phyloP scores from a whole-genome alignment of 2,888 invertebrate genomes.

The Agrotis ipsilon region DNA sequence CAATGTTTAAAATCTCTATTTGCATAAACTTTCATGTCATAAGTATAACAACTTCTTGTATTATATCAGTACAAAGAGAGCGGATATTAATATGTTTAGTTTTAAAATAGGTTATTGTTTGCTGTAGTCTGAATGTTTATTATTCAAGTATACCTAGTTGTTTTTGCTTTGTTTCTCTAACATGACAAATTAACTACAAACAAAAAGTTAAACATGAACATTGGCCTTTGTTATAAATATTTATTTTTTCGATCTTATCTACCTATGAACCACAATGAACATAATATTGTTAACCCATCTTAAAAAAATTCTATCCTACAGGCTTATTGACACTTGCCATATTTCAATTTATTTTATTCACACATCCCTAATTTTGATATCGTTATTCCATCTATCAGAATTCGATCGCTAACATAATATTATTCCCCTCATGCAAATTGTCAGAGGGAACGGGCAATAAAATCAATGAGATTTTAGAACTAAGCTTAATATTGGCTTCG shows the following conservation, averaged over 20 bases:
- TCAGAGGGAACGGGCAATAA: constrained; percentile 53
- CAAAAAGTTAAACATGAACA: no score
- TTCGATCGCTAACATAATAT: constrained; percentile 52
- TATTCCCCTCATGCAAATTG: constrained; percentile 60
- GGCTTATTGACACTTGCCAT: constrained; percentile 19
- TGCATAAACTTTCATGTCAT: no score
- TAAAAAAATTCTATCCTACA: not conserved
- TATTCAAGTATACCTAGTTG: no score
- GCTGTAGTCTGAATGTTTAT: not conserved
- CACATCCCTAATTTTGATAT: constrained; percentile 38
- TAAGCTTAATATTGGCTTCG: constrained; percentile 56
- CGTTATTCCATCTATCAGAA: constrained; percentile 50
- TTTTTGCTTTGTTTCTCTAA: no score
- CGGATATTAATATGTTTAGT: not conserved
- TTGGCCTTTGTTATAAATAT: no score
- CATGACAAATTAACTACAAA: not conserved
- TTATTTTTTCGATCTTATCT: no score
- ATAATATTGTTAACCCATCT: not conserved
- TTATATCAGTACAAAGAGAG: no score
- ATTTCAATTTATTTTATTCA: constrained; percentile 43
- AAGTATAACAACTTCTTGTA: not conserved
- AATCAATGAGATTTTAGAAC: constrained; percentile 63
- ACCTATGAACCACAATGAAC: not conserved
- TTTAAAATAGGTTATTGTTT: not conserved
- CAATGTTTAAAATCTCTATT: not conserved